Evolutionary conservation across 2,797 vertebrate genomes (phyloP).

Genomic region (Coregonus suidteri): DNA sequence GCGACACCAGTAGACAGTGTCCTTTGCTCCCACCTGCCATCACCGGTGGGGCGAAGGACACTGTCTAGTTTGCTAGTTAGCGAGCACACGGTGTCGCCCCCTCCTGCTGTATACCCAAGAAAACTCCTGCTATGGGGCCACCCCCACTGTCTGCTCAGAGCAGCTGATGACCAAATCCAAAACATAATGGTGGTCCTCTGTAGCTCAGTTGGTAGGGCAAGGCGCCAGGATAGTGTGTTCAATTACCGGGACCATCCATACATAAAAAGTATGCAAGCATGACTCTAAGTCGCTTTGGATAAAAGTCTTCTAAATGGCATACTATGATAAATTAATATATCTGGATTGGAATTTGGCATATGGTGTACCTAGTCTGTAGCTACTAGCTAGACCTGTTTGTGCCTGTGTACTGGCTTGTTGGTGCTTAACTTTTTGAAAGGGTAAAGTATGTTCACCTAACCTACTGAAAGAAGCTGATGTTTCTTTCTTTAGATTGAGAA

Average conservation of each 20-base stretch:
- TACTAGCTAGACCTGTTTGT: slow-evolving; percentile 4
- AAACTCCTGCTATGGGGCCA: slow-evolving; percentile 54
- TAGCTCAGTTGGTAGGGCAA: too few relatives aligned
- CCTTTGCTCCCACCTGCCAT: too few relatives aligned
- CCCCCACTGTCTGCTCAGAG: slow-evolving; percentile 53
- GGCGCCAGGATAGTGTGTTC: too few relatives aligned
- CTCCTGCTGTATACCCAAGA: too few relatives aligned
- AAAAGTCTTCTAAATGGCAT: not conserved
- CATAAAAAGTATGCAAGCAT: too few relatives aligned
- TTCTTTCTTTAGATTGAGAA: not conserved
- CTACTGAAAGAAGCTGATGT: not conserved
- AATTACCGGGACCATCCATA: too few relatives aligned
- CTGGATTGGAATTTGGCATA: slow-evolving; percentile 25
- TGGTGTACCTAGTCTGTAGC: slow-evolving; percentile 19
- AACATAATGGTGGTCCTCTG: slow-evolving; percentile 26
- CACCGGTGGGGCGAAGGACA: too few relatives aligned
- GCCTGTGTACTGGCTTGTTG: not conserved
- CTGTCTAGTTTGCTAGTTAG: too few relatives aligned
- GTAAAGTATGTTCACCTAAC: not conserved
- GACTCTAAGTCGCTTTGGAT: too few relatives aligned
- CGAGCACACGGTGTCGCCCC: too few relatives aligned
- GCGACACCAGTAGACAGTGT: too few relatives aligned
- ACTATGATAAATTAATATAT: slow-evolving; percentile 24
- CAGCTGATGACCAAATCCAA: slow-evolving; percentile 60
- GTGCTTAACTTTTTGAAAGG: slow-evolving; percentile 2